Evolutionary conservation across 2,797 vertebrate species (phyloP).

Genomic region (Enteromius thamalakanensis): DNA sequence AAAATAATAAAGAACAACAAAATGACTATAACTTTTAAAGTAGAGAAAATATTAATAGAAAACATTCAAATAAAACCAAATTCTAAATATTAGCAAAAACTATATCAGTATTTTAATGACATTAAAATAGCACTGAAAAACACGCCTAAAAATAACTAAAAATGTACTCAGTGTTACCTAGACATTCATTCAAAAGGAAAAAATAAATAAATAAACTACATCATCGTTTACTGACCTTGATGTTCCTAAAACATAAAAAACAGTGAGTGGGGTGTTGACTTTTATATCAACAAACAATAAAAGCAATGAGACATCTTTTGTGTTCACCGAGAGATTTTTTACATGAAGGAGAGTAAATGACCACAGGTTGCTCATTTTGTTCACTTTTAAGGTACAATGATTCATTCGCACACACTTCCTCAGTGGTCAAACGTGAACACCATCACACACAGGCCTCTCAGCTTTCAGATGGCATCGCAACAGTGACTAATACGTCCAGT

Average conservation of each 20-base stretch:
- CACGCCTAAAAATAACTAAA: not conserved
- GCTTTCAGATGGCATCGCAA: slow-evolving; percentile 38
- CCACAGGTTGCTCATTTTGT: not conserved
- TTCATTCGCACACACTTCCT: not conserved
- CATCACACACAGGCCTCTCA: not conserved
- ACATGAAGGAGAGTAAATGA: not conserved
- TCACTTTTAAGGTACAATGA: not conserved
- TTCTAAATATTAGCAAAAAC: not conserved
- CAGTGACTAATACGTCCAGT: slow-evolving; percentile 59
- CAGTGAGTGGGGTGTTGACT: not conserved
- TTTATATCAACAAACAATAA: not conserved
- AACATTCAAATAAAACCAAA: not conserved
- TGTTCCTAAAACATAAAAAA: not conserved
- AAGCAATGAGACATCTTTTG: not conserved
- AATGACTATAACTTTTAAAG: not conserved
- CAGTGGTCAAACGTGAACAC: not conserved
- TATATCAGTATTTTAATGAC: not conserved
- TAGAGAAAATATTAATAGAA: not conserved
- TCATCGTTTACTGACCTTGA: not conserved
- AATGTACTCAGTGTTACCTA: not conserved
- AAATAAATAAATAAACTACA: no score
- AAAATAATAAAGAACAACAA: not conserved
- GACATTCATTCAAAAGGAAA: not conserved
- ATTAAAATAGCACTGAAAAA: not conserved
- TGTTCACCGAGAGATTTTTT: not conserved